Conservation (phyloP, 2,113 vertebrate species). For the Tetrao urogallus region DNA sequence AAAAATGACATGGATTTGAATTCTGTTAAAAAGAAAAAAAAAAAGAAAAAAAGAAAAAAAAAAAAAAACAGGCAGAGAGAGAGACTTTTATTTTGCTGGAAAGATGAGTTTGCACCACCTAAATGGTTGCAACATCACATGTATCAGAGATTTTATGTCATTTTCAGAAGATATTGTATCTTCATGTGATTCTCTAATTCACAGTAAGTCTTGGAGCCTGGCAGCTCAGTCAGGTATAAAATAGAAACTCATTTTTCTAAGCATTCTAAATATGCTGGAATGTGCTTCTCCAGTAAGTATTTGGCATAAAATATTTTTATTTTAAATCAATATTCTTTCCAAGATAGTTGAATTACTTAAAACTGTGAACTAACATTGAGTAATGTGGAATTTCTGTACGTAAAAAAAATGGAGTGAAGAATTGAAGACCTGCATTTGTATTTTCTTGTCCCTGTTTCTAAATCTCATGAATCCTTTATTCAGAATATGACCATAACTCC, state of each 20-base stretch:
- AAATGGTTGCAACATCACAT: neutral
- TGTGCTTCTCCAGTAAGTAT: neutral
- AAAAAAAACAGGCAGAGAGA: neutral
- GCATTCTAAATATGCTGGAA: neutral
- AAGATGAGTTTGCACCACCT: neutral
- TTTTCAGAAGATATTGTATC: slow-evolving; percentile 15
- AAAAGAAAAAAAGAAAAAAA: neutral
- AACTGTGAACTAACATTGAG: neutral
- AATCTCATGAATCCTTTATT: slow-evolving; percentile 28
- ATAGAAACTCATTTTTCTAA: slow-evolving; percentile 53
- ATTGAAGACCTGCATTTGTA: neutral
- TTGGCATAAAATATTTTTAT: neutral
- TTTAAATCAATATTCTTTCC: neutral
- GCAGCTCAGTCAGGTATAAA: slow-evolving; percentile 31
- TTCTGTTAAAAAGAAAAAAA: neutral
- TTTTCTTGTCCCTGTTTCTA: slow-evolving; percentile 24
- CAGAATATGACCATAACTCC: slow-evolving; percentile 42
- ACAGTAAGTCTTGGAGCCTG: neutral
- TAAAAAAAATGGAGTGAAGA: neutral
- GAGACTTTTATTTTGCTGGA: neutral
- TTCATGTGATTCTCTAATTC: neutral
- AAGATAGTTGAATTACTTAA: neutral
- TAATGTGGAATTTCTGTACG: neutral
- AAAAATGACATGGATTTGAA: neutral
- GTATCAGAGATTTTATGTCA: neutral